phyloP scores from a whole-genome alignment of 2,888 invertebrate genomes.

The Pollenia angustigena region DNA sequence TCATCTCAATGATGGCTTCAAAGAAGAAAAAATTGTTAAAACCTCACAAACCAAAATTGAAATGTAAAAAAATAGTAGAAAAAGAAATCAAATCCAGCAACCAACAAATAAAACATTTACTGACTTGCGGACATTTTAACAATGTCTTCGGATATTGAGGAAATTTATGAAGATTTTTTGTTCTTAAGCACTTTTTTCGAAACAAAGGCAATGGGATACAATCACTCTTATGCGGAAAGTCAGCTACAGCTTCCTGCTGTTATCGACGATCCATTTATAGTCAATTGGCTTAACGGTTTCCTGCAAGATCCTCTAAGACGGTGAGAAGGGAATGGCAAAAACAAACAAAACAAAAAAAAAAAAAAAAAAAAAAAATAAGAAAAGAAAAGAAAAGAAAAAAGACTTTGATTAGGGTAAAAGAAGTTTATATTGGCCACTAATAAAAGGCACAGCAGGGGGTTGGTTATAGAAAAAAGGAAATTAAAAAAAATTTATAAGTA shows the following conservation, averaged over 20 bases:
- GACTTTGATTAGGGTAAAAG: not conserved
- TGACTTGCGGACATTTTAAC: slow-evolving; percentile 59
- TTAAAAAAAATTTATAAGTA: not conserved
- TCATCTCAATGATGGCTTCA: slow-evolving; percentile 47
- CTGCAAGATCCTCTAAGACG: slow-evolving; percentile 31
- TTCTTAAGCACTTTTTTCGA: not conserved
- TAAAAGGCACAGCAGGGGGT: slow-evolving; percentile 44
- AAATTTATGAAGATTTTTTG: slow-evolving; percentile 65
- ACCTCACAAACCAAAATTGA: slow-evolving; percentile 15
- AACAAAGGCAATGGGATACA: not conserved
- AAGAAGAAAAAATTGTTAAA: slow-evolving; percentile 12
- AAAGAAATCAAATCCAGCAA: slow-evolving; percentile 10
- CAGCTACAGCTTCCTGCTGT: slow-evolving; percentile 67
- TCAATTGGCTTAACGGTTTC: slow-evolving; percentile 72
- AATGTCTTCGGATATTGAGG: slow-evolving; percentile 68
- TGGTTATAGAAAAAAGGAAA: not conserved
- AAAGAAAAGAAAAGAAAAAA: not conserved
- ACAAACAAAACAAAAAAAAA: not conserved
- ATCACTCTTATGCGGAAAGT: slow-evolving; percentile 10
- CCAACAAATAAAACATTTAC: slow-evolving; percentile 38
- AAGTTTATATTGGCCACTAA: slow-evolving; percentile 25
- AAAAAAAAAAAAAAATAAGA: not conserved
- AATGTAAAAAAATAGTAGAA: slow-evolving; percentile 5
- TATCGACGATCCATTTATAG: slow-evolving; percentile 69
- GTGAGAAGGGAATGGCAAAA: not conserved